A percentile compares a stretch with the other conserved stretches of the same genome.
Conservation (phyloP, 2,113 vertebrate species). For the Xiphias gladius region DNA sequence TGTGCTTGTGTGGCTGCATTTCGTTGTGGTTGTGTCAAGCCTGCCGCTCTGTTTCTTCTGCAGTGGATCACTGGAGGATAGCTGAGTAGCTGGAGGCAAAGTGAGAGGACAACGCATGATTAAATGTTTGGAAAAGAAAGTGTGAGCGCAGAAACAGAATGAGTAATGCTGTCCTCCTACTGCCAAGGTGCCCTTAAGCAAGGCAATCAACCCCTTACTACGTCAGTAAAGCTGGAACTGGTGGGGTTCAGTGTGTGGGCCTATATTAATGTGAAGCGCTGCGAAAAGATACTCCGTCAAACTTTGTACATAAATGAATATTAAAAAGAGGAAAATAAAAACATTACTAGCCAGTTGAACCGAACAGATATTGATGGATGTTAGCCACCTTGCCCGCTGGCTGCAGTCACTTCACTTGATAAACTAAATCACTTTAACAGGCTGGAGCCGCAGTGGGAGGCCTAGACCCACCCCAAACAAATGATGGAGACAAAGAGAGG, state of each 20-base stretch:
- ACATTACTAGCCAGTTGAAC: neutral
- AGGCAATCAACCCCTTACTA: slow-evolving; percentile 51
- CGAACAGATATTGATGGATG: slow-evolving; percentile 20
- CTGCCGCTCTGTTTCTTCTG: slow-evolving; percentile 2
- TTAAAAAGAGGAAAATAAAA: slow-evolving; percentile 18
- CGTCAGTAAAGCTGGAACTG: neutral
- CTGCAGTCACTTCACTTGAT: slow-evolving; percentile 13
- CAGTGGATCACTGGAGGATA: slow-evolving; percentile 6
- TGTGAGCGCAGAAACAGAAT: slow-evolving; percentile 27
- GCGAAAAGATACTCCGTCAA: neutral
- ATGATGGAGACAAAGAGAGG: slow-evolving; percentile 48
- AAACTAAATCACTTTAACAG: slow-evolving; percentile 30
- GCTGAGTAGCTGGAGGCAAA: slow-evolving; percentile 34
- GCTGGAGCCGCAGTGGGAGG: slow-evolving; percentile 31
- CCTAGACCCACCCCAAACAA: slow-evolving; percentile 36
- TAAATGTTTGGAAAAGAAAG: slow-evolving; percentile 53
- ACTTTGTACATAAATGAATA: slow-evolving; percentile 18
- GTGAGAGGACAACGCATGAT: slow-evolving; percentile 61
- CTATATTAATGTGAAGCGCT: neutral
- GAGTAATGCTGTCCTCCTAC: slow-evolving; percentile 57
- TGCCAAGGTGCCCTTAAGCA: slow-evolving; percentile 63
- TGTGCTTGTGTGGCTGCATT: slow-evolving; percentile 16
- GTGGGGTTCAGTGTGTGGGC: neutral
- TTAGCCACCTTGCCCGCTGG: neutral
- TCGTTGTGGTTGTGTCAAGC: neutral